phyloP scores from a whole-genome alignment of 2,888 invertebrate species.

The Eurois occulta region DNA sequence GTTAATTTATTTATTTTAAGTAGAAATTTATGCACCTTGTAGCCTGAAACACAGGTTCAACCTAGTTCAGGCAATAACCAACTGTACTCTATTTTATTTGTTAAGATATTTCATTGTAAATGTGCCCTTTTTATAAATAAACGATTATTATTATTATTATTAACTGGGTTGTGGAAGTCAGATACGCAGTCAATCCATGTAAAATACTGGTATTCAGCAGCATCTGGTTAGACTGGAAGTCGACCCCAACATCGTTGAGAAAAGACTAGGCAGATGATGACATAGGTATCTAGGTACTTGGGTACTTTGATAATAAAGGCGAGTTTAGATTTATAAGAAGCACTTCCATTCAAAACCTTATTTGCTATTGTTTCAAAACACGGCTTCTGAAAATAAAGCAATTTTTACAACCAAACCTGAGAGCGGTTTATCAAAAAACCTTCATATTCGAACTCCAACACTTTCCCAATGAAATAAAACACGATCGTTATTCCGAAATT shows the following conservation, averaged over 20 bases:
- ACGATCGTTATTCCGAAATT: constrained; percentile 26
- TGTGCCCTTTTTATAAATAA: no score
- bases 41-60: no score
- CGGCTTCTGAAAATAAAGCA: neutral
- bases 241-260: neutral
- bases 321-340: neutral
- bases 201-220: neutral
- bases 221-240: neutral
- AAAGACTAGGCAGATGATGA: neutral
- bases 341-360: neutral
- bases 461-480: constrained; percentile 37
- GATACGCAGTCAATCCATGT: neutral
- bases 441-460: constrained; percentile 12
- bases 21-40: no score
- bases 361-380: constrained; percentile 16
- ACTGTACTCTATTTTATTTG: no score
- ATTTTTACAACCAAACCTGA: constrained; percentile 4
- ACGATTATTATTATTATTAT: no score
- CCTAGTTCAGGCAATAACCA: no score
- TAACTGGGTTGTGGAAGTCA: neutral
- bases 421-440: constrained; percentile 21
- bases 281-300: neutral
- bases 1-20: no score
- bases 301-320: neutral
- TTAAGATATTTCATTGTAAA: no score